Conservation (phyloP, 2,797 vertebrate genomes). For the Myotis findleyi region DNA sequence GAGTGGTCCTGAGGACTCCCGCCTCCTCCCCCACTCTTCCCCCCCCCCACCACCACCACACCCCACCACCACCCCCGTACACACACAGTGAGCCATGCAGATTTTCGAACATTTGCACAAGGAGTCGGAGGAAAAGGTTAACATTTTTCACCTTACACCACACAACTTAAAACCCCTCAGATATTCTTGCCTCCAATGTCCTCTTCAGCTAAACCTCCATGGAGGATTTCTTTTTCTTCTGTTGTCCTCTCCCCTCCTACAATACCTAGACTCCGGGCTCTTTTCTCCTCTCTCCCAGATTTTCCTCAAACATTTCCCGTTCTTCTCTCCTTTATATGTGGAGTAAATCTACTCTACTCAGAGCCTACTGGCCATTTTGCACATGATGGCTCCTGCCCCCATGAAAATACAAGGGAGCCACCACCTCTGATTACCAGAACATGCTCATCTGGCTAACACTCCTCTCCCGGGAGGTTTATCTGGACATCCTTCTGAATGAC, state of each 20-base stretch:
- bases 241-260: not conserved
- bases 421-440: not conserved
- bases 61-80: not conserved
- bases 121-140: not conserved
- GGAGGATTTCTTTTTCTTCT: not conserved
- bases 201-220: not conserved
- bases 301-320: not conserved
- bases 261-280: not conserved
- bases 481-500: not conserved
- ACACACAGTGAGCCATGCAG: not conserved
- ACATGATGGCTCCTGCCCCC: not conserved
- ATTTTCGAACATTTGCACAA: not conserved
- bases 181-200: not conserved
- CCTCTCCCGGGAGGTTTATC: not conserved
- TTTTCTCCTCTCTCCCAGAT: not conserved
- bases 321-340: not conserved
- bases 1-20: not conserved
- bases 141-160: not conserved
- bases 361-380: not conserved
- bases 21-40: fast-evolving
- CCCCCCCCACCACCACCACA: too few species aligned
- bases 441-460: not conserved
- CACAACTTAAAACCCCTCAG: not conserved
- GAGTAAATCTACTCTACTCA: not conserved
- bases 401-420: not conserved